Evolutionary conservation across 2,888 invertebrate genomes (phyloP).

Genomic region (Mythimna loreyi): DNA sequence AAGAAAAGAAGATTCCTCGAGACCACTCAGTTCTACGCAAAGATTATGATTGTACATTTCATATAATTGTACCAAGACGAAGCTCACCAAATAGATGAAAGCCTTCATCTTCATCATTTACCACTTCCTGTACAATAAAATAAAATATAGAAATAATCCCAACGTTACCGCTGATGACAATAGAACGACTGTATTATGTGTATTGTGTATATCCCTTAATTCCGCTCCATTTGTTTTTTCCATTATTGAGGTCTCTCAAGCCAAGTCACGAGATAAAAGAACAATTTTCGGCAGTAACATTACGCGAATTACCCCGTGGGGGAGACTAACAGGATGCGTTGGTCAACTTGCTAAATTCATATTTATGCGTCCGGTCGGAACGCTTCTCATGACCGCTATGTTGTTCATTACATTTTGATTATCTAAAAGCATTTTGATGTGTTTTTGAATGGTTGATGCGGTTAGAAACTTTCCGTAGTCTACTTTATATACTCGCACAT

Average conservation of each 20-base stretch:
- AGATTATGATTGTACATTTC: neutral
- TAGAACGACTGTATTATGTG: constrained; percentile 20
- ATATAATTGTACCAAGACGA: neutral
- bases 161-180: constrained; percentile 28
- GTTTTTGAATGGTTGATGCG: constrained; percentile 41
- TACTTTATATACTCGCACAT: constrained; percentile 3
- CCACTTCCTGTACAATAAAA: constrained; percentile 20
- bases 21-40: neutral
- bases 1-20: constrained; percentile 1
- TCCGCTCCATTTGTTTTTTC: constrained; percentile 37
- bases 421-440: constrained; percentile 48
- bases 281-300: constrained; percentile 65
- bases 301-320: constrained; percentile 66
- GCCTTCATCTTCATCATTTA: constrained; percentile 24
- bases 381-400: constrained; percentile 57
- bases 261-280: constrained; percentile 62
- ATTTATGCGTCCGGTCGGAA: constrained; percentile 83
- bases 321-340: constrained; percentile 73
- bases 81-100: constrained; percentile 1
- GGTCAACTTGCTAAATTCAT: constrained; percentile 83
- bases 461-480: constrained; percentile 21
- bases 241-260: constrained; percentile 41
- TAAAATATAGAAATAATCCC: constrained; percentile 26
- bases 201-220: constrained; percentile 28
- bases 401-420: constrained; percentile 62